Conservation (phyloP, 2,113 vertebrate genomes). For the Neofelis nebulosa region DNA sequence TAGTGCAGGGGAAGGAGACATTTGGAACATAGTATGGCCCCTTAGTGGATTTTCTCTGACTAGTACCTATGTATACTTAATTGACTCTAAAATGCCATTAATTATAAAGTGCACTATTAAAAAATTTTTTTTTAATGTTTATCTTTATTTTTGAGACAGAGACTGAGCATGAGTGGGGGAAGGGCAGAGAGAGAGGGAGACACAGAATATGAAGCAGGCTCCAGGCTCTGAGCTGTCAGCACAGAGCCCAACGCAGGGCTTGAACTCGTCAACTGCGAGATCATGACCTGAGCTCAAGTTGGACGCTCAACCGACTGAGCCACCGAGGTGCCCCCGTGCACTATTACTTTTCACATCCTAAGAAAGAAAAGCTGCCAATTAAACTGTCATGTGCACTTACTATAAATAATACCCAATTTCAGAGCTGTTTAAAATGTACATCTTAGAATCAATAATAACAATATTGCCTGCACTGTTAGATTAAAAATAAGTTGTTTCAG, state of each 20-base stretch:
- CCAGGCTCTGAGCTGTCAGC: no score
- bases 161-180: no score
- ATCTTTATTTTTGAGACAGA: no score
- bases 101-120: neutral
- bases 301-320: no score
- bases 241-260: no score
- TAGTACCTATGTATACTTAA: neutral
- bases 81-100: neutral
- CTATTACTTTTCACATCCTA: neutral
- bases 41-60: neutral
- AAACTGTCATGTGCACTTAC: neutral
- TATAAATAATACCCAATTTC: neutral
- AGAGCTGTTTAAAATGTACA: conserved; percentile 14
- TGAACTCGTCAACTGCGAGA: no score
- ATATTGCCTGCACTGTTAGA: neutral
- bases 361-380: neutral
- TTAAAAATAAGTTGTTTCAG: conserved; percentile 30
- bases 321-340: neutral
- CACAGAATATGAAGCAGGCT: no score
- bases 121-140: no score
- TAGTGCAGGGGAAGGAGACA: neutral
- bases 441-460: neutral
- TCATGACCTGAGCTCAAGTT: no score
- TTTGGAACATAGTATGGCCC: neutral
- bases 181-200: no score